Evolutionary conservation across 2,113 vertebrate genomes (phyloP), one percentile per base, ranked within the genome.

Genomic region (Erinaceus europaeus): DNA sequence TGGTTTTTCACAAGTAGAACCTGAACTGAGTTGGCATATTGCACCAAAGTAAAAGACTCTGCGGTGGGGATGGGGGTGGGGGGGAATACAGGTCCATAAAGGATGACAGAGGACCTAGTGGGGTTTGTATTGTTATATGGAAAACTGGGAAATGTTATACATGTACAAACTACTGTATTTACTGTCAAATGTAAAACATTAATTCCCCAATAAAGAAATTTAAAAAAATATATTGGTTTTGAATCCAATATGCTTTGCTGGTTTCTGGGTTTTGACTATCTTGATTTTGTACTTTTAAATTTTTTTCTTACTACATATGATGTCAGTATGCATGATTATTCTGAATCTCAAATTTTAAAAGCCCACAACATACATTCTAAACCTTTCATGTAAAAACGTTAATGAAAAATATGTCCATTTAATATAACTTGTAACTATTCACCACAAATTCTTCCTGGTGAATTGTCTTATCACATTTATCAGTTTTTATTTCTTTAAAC

Each of bases 391-490:
- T 42, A 18, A 87, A 92, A 29, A 80, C 18, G 79, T 67, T 83
- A 68, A 65, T 75, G n/a, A 93, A 91, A 94, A 89, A 67, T 64
- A 73, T 83, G 44, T 80, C 36, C 40, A 2, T 91, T 94, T 88
- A 92, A 90, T 80, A 71, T 53, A 92, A 77, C 61, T 88, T 88
- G 64, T 90, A 81, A 93, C 27, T 88, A 55, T 68, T 95, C 46
- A 67, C 25, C 32, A 29, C 8, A 83, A 77, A 73, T 72, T 23
- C 38, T 89, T 32, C 29, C 36, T 80, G 1, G 1, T 52, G 2
- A 2, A 68, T 3, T 69, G 1, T 86, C 23, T 48, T 85, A 25
- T 20, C n/a, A 91, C 55, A 82, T 92, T 93, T 69, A 42, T 18
- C 86, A 10, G 44, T 55, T 32, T 86, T 92, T 80, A 79, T 81